Evolutionary conservation across 2,888 invertebrate species (phyloP), one percentile per base, ranked within the genome.

Genomic region (Leptopilina drosophilae): DNA sequence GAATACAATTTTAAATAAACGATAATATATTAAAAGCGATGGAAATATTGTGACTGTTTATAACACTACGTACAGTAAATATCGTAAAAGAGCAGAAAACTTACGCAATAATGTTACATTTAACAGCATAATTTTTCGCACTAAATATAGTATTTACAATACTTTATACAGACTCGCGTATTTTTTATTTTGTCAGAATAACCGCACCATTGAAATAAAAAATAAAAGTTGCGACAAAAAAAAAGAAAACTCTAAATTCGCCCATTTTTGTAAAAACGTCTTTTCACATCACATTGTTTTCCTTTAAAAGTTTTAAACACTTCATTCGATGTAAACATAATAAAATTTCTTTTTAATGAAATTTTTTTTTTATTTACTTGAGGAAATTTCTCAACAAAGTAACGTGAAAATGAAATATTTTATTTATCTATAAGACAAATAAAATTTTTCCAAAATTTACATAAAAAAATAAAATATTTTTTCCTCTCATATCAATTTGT

Each of bases 1-100:
- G 40, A 73, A 73, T 73, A 73, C 53, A 73, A 8, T 26, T 73
- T 73, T 26, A 56, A 53, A 73, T 56, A 73, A 73, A 73, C 20
- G 33, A 26, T 73, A 73, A 26, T 56, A 56, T 73, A 49, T 49
- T 49, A 73, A 56, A 69, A 56, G 73, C 33, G 56, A 73, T 73
- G 56, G 5, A 56, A 73, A 33, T 56, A 56, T n/a, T 56, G 56
- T 40, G 33, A 33, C 33, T 26, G 26, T 56, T 15, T 7, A 15
- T 42, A 66, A 42, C 66, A 40, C 42, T 66, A 42, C 46, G 46
- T 46, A 66, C 42, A 42, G n/a, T 42, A 65, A 62, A 62, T 20
- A 62, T 62, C 42, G 40, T 40, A 65, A 33, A 65, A 40, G 69
- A 69, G 69, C 49, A 26, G 53, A 49, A 69, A 69, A 26, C 26